These are phyloP conservation scores for Volucella inanis DNA, from an alignment of 2,888 invertebrate genomes.

Conservation along the genomic window DNA sequence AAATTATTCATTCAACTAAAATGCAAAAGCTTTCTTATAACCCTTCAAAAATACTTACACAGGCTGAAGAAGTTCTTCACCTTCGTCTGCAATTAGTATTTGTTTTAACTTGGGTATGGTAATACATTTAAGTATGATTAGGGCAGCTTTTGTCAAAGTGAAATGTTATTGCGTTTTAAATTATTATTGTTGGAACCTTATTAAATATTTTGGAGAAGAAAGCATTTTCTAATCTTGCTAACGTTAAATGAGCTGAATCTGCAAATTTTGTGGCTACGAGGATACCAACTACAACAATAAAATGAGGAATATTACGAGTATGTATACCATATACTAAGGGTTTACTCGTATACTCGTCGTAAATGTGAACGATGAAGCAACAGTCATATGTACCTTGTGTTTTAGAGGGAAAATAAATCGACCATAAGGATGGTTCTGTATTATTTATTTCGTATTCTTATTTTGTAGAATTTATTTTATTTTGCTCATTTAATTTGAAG, in stretches of 20 bases:
- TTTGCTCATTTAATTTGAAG: too few relatives aligned
- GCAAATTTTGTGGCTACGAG: conserved; percentile 12
- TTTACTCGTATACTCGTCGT: too few relatives aligned
- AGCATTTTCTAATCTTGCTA: conserved; percentile 18
- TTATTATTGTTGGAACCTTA: conserved; percentile 49
- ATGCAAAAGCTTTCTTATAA: conserved; percentile 15
- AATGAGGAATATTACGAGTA: not conserved
- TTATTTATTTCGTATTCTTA: too few relatives aligned
- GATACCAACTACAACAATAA: not conserved
- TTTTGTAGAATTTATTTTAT: too few relatives aligned
- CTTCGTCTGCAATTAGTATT: conserved; percentile 49
- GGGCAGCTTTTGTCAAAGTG: conserved; percentile 45
- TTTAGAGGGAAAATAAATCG: too few relatives aligned
- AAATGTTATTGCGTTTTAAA: conserved; percentile 50
- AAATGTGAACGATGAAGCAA: too few relatives aligned
- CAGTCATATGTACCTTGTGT: too few relatives aligned
- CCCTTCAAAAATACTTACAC: not conserved
- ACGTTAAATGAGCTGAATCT: conserved; percentile 16
- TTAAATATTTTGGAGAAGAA: conserved; percentile 33
- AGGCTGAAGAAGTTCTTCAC: too few relatives aligned
- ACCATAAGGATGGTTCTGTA: too few relatives aligned
- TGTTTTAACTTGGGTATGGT: conserved; percentile 53
- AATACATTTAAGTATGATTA: conserved; percentile 56
- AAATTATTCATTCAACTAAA: conserved; percentile 8
- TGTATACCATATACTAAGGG: too few relatives aligned